Conservation (phyloP, 1,140 invertebrate genomes). For the Drosophila jambulina region DNA sequence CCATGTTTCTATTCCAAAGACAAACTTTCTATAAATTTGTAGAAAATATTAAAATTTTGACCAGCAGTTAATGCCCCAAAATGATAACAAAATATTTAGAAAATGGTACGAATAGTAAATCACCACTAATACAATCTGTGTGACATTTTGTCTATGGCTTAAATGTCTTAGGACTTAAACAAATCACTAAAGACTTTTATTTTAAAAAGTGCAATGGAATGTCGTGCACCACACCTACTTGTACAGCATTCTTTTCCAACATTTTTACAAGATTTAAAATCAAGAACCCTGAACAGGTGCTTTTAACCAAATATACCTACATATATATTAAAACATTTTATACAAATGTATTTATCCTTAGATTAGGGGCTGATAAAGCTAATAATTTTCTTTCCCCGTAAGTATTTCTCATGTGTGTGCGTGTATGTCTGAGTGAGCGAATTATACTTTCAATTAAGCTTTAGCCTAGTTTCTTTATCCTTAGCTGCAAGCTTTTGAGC, state of each 20-base stretch:
- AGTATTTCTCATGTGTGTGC: slow-evolving; percentile 18
- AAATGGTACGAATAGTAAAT: background rate
- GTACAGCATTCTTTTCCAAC: background rate
- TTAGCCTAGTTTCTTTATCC: slow-evolving; percentile 50
- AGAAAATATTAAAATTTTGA: background rate
- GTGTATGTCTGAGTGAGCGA: slow-evolving; percentile 34
- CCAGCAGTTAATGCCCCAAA: background rate
- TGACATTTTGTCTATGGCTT: background rate
- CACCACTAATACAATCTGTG: background rate
- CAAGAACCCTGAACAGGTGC: background rate
- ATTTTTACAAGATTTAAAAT: background rate
- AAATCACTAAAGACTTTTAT: background rate
- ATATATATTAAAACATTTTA: background rate
- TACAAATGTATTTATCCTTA: background rate
- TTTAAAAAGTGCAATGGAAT: background rate
- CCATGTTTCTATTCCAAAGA: background rate
- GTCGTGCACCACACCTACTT: background rate
- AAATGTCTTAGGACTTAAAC: too few species aligned
- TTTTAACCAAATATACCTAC: too few species aligned
- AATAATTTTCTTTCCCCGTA: background rate
- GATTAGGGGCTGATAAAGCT: background rate
- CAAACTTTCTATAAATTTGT: background rate
- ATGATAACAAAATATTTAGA: background rate
- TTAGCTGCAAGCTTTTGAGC: slow-evolving; percentile 48
- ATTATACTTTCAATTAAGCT: slow-evolving; percentile 49